Base-by-base conservation (phyloP, 2,888 invertebrate genomes). In the Spicauda simplicius region DNA sequence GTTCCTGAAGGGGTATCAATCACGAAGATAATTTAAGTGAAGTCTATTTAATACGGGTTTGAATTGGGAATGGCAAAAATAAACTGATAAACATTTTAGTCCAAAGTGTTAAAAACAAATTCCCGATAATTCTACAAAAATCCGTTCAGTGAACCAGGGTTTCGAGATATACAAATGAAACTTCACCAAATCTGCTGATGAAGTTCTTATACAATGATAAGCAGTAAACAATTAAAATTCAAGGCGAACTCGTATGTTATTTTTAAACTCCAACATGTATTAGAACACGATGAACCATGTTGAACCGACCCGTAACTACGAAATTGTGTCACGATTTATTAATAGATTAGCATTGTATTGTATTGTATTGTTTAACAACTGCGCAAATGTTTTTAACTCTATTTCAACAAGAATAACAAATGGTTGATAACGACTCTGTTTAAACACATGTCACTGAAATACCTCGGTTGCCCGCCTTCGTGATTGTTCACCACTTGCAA, bases 361-460 rank as follows among this genome's bases (percentile, higher is more conserved):
- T 25, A 18, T 16, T 54, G 19, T 25, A 19, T 79, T 82, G 79
- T 84, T 78, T 73, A 72, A 45, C 81, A 84, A 75, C 79, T 84
- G 80, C 72, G 75, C 74, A 83, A 85, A 86, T 79, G 83, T 74
- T 77, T 65, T 65, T 37, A 33, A 65, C 41, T 14, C 41, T 18
- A 45, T 11, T n/a, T 45, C 8, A 20, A 52, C 33, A 45, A 11
- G 59, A 59, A 41, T 37, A 37, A 52, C 58, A 45, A 53, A 20
- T 18, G 52, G 52, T 37, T 72, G 70, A 74, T 72, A 72, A 72
- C 69, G 70, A 70, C 58, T 54, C 68, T 80, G 76, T 84, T 81
- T 79, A 69, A 74, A 82, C 86, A 85, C 70, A 70, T 85, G 85
- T 68, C 76, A 72, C 66, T 64, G 62, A 70, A 78, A 80, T 79